These are phyloP conservation scores for Salpingus planirostris DNA, from an alignment of 2,888 invertebrate species.

Conservation along the genomic window DNA sequence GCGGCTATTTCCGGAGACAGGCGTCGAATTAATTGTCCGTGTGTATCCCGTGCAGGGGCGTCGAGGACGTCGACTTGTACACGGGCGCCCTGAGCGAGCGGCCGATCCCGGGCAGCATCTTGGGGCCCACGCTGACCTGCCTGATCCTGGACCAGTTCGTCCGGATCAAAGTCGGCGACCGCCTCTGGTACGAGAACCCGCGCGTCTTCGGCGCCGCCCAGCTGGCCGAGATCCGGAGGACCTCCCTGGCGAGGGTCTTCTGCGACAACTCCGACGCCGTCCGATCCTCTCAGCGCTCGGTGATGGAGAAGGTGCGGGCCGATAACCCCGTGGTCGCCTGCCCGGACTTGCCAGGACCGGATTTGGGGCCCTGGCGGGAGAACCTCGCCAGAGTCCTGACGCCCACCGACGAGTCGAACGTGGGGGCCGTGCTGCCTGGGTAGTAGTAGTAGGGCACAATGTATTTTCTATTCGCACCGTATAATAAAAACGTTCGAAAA, in stretches of 20 bases:
- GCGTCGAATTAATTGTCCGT: too few species aligned
- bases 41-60: slow-evolving; percentile 46
- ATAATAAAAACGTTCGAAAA: too few species aligned
- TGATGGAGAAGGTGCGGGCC: slow-evolving; percentile 56
- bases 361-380: slow-evolving; percentile 51
- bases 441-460: too few species aligned
- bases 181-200: slow-evolving; percentile 80
- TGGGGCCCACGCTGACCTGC: slow-evolving; percentile 81
- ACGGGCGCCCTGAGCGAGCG: slow-evolving; percentile 79
- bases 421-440: too few species aligned
- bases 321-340: slow-evolving; percentile 56
- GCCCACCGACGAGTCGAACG: too few species aligned
- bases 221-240: slow-evolving; percentile 69
- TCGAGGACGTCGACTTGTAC: slow-evolving; percentile 83
- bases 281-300: slow-evolving; percentile 52
- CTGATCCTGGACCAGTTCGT: slow-evolving; percentile 79
- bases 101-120: slow-evolving; percentile 58
- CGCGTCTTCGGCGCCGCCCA: slow-evolving; percentile 66
- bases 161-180: slow-evolving; percentile 69
- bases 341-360: slow-evolving; percentile 48
- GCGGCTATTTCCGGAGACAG: too few species aligned
- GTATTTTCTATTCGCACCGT: too few species aligned
- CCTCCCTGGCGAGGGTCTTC: slow-evolving; percentile 62
- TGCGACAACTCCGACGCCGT: slow-evolving; percentile 69
- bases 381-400: slow-evolving; percentile 1